Base-by-base conservation (phyloP, 2,797 vertebrate species). In the Alfaro cultratus region DNA sequence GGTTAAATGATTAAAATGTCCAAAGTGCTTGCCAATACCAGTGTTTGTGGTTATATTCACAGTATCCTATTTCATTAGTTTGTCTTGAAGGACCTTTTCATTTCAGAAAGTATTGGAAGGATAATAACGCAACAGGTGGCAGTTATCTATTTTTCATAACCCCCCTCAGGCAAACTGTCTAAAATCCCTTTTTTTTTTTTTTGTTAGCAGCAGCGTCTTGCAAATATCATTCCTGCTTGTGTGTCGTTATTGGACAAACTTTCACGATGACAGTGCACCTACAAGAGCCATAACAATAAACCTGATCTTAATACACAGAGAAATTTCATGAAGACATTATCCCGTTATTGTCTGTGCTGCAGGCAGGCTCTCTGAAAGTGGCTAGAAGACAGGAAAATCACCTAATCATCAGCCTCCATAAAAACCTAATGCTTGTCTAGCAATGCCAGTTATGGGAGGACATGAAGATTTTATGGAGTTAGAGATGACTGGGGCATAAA, bases 391-490 rank as follows among this genome's bases (percentile, higher is more conserved):
- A 68, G 84, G 80, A 87, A 85, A 90, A 85, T 72, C 79, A 78
- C 45, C 83, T 74, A 80, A 90, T 92, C 86, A 80, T 89, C 84
- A 88, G 39, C 41, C 11, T 91, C 90, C 84, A 91, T 94, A 93
- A 92, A 94, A 87, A 73, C 5, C 31, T 57, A 87, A 86, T 82
- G 79, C 83, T 86, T 80, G 82, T 81, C 85, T 76, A 55, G 88
- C 83, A 80, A 79, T 87, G 86, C 70, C 84, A 82, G 82, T 90
- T 86, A 90, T 86, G 84, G 85, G 86, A 88, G 80, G 80, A 90
- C 87, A 88, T 85, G 81, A 87, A 84, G 83, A 86, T 89, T 94
- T 94, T 91, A 93, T 89, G 82, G 88, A 91, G 87, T 90, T 76
- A 73, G 85, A 90, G 84, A 83, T 82, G 84, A 88, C 81, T 80